A percentile compares a stretch with the other conserved stretches of the same genome.
Conservation (phyloP, 2,113 vertebrate genomes). For the Phasianus colchicus region DNA sequence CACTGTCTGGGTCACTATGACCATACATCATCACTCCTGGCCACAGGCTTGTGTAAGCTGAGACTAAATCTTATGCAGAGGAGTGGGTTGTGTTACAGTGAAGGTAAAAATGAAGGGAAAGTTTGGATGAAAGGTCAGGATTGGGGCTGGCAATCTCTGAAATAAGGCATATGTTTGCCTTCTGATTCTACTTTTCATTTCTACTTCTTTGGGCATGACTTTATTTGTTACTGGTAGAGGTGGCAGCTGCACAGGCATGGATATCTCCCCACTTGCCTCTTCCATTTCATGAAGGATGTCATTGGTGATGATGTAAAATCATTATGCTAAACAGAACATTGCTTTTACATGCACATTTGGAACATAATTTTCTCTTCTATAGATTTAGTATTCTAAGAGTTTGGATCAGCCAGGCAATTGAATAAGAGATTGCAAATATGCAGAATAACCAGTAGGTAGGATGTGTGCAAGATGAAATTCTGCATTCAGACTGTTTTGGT, state of each 20-base stretch:
- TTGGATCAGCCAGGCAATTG: background rate
- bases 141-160: background rate
- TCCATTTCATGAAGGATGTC: background rate
- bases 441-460: background rate
- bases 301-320: background rate
- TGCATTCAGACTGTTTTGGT: rapidly evolving
- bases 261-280: background rate
- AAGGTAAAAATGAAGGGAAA: background rate
- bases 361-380: background rate
- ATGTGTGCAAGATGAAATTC: background rate
- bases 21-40: background rate
- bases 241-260: background rate
- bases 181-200: background rate
- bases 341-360: background rate
- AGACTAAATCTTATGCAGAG: background rate
- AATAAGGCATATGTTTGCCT: background rate
- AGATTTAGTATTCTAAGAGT: background rate
- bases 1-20: background rate
- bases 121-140: background rate
- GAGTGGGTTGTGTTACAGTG: background rate
- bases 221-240: background rate
- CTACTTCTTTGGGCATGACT: background rate
- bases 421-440: background rate
- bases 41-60: background rate
- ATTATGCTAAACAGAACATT: background rate